Evolutionary conservation across 2,797 vertebrate species (phyloP).

Genomic region (Kryptolebias ocellatus): DNA sequence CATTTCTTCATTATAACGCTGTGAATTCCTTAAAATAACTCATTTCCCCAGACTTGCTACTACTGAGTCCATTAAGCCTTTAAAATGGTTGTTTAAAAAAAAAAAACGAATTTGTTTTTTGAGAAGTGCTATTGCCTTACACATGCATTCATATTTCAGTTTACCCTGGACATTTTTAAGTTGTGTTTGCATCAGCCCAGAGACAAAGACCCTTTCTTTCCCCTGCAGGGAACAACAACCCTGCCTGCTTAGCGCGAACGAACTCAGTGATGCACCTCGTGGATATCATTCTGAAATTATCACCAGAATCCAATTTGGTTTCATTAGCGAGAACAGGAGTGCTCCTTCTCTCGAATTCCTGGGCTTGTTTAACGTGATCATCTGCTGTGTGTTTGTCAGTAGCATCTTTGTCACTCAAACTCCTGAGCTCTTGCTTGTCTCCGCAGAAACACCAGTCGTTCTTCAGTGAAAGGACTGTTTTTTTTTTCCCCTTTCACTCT

Average conservation of each 20-base stretch:
- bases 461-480: constrained; percentile 68
- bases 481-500: constrained; percentile 13
- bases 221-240: constrained; percentile 29
- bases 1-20: not conserved
- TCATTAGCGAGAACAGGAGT: constrained; percentile 76
- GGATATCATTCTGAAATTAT: constrained; percentile 77
- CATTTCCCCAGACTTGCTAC: constrained; percentile 25
- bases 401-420: constrained; percentile 80
- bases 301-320: constrained; percentile 80
- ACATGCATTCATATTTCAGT: constrained; percentile 65
- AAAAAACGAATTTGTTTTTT: constrained; percentile 59
- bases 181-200: constrained; percentile 35
- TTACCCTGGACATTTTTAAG: constrained; percentile 34
- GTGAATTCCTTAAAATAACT: constrained; percentile 2
- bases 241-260: constrained; percentile 41
- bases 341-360: constrained; percentile 70
- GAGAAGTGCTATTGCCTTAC: constrained; percentile 35
- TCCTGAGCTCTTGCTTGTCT: constrained; percentile 59
- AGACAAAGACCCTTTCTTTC: constrained; percentile 55
- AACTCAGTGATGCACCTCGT: constrained; percentile 71
- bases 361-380: constrained; percentile 74
- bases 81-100: constrained; percentile 39
- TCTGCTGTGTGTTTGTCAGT: constrained; percentile 72
- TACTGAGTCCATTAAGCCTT: constrained; percentile 7
- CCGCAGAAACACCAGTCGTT: constrained; percentile 79